Evolutionary conservation across 2,888 invertebrate species (phyloP).

Genomic region (Fissipunctia ypsillon): DNA sequence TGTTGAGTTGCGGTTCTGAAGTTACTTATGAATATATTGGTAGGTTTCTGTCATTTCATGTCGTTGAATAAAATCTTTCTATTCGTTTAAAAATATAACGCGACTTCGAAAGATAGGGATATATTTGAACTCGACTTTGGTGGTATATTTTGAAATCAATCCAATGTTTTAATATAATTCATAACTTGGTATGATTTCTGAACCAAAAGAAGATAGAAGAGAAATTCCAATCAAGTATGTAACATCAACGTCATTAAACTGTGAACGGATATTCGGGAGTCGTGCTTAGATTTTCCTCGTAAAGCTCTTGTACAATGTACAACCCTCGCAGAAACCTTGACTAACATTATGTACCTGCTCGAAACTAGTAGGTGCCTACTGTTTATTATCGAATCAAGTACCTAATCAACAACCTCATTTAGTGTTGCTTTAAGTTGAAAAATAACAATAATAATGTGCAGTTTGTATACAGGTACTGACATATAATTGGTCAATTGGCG

Average conservation of each 20-base stretch:
- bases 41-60: background rate
- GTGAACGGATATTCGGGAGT: slow-evolving; percentile 14
- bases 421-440: slow-evolving; percentile 5
- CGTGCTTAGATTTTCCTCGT: slow-evolving; percentile 30
- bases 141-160: background rate
- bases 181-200: slow-evolving; percentile 1
- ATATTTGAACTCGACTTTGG: background rate
- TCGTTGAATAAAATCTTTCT: slow-evolving; percentile 2
- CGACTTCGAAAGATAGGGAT: background rate
- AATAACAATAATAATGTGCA: background rate
- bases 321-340: slow-evolving; percentile 14
- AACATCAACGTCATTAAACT: slow-evolving; percentile 32
- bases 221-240: slow-evolving; percentile 13
- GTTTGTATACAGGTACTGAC: background rate
- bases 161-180: background rate
- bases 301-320: slow-evolving; percentile 17
- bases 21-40: background rate
- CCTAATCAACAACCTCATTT: slow-evolving; percentile 14
- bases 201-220: slow-evolving; percentile 6
- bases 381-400: background rate
- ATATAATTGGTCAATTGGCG: slow-evolving; percentile 2
- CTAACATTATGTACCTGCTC: slow-evolving; percentile 13
- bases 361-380: background rate
- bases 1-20: slow-evolving; percentile 13
- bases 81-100: background rate